Base-by-base conservation (phyloP, 2,113 vertebrate genomes). In the Triplophysa dalaica region DNA sequence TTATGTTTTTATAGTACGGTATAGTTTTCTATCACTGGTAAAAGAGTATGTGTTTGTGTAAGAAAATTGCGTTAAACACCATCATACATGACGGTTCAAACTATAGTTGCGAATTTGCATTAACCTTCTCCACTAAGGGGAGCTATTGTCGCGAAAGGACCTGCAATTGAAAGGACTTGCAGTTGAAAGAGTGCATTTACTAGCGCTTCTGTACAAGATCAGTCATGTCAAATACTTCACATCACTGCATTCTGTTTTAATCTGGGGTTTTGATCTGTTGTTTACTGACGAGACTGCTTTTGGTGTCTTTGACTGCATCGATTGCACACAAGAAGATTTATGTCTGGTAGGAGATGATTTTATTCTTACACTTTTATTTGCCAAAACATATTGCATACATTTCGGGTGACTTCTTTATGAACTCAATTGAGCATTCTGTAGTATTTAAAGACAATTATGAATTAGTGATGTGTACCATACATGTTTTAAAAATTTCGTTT, bases 261-360 rank as follows among this genome's bases (percentile, higher is more conserved):
- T 33, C 65, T 70, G 54, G 43, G 19, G 43, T 74, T 61, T 62
- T n/a, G 19, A 78, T 33, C 65, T 70, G 54, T 29, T 14, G 43
- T 74, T 61, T 50, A 65, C 24, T 74, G 17, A 56, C 10, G 75
- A 63, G 45, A 21, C 17, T 19, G 24, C 58, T 69, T 17, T 58
- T 62, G 45, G 58, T 48, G 43, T 22, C 45, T 29, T 17, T 41
- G 14, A 62, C n/a, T 64, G 80, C 14, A 66, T 72, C 22, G 68
- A 10, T 63, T 66, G 45, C 43, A 24, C 19, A 74, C 56, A 1
- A 43, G 14, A 75, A 62, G 24, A 78, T n/a, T 63, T 54, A 41
- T 33, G 50, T 41, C 70, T 58, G 83, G 83, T 84, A 84, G 78
- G 82, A 74, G 43, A 81, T 43, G n/a, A 17, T 21, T 77, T 13